Evolutionary conservation across 2,888 invertebrate species (phyloP), one percentile per base, ranked within the genome.

Genomic region (Epirrita christyi): DNA sequence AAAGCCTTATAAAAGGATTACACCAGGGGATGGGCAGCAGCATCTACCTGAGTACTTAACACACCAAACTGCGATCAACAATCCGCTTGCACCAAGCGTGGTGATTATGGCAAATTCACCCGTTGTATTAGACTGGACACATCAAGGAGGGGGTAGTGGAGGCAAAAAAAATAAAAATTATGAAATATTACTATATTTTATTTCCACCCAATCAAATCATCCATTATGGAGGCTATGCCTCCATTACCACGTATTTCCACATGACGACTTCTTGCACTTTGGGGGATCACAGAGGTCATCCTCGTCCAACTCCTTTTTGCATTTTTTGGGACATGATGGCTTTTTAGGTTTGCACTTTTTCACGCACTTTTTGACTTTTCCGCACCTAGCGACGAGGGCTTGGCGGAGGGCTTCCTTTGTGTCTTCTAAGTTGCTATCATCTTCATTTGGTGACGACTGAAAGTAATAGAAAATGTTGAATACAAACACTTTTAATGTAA

Each of bases 241-340:
- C n/a, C n/a, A n/a, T n/a, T n/a, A n/a, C n/a, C n/a, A n/a, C n/a
- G 83, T 82, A 32, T 49, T 73, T 0, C 80, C 78, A 42, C 76
- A 75, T 21, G 2, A 3, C 21, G 21, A 4, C 28, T 61, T 65
- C 2, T 70, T 64, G 28, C 72, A 72, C 32, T 66, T 57, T n/a
- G 59, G 46, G 4, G 68, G 71, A 6, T 61, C 55, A 28, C 82
- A 82, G 0, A 72, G 44, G 15, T 76, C 59, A 4, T 66, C 40
- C 2, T 67, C 56, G 40, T 80, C 80, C 10, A 59, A 71, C 0
- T 55, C 58, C 34, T 72, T 51, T 53, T 72, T 63, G 29, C 82
- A 83, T 1, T 68, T 71, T 0, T 54, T 6, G 0, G 57, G 58
- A 11, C 82, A 82, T 0, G 42, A 36, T 0, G 52, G 62, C 29